Conservation (phyloP, 2,113 vertebrate species). For the Prinia subflava region DNA sequence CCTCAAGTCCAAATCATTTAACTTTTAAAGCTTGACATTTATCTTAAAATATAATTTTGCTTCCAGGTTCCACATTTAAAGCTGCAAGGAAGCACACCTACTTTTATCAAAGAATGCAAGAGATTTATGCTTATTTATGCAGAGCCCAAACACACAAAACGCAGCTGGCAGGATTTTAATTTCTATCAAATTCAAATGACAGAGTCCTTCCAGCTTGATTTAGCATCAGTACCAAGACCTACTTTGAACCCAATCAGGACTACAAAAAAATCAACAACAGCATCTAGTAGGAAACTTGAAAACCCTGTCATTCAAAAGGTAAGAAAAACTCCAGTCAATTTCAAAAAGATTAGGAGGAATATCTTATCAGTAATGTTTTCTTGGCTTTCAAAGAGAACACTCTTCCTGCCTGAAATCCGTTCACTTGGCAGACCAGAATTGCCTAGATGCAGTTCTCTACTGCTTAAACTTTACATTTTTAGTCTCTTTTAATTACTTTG, state of each 20-base stretch:
- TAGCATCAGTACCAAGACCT: background rate
- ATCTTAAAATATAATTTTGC: background rate
- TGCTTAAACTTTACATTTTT: constrained; percentile 48
- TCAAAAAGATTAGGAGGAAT: background rate
- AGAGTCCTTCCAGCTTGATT: background rate
- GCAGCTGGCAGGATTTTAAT: background rate
- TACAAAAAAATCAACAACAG: background rate
- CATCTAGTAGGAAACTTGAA: background rate
- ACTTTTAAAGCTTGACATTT: background rate
- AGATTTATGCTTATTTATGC: background rate
- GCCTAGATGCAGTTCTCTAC: background rate
- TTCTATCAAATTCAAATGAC: background rate
- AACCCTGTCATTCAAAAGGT: background rate
- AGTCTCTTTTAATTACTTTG: constrained; percentile 55
- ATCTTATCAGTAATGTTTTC: background rate
- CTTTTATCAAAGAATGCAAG: background rate
- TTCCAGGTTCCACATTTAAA: background rate
- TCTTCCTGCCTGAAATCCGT: background rate
- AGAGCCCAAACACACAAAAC: background rate
- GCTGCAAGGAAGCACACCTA: background rate
- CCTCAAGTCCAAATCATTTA: background rate
- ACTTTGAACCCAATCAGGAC: background rate
- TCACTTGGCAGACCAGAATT: background rate
- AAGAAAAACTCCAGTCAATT: background rate
- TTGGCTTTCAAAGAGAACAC: background rate